Evolutionary conservation across 2,113 vertebrate species (phyloP).

Genomic region (Falcunculus frontatus): DNA sequence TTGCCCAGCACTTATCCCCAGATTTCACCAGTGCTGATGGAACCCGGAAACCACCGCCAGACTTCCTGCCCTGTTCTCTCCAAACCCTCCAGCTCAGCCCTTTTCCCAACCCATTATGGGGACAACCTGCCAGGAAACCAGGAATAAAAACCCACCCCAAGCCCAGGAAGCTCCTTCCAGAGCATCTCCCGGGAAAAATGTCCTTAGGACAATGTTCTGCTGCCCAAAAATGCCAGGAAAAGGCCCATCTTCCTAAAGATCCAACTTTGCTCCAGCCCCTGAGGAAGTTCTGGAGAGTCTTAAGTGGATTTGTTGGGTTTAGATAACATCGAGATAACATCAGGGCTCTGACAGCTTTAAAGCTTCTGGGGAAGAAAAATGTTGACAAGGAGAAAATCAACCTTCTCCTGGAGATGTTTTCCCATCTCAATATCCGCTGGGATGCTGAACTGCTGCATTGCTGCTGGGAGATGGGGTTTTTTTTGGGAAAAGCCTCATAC

Average conservation of each 20-base stretch:
- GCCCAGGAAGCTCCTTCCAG: neutral
- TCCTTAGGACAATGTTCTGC: neutral
- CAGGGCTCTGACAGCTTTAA: neutral
- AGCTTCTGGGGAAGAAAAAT: neutral
- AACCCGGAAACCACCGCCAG: neutral
- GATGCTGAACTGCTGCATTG: neutral
- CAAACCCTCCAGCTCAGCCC: neutral
- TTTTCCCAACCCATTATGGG: neutral
- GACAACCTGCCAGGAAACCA: neutral
- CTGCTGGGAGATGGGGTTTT: neutral
- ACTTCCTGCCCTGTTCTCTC: neutral
- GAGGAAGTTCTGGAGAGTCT: neutral
- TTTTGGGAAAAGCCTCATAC: neutral
- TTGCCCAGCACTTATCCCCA: neutral
- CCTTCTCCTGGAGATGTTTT: neutral
- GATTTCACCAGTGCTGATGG: rapidly evolving
- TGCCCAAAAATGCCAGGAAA: neutral
- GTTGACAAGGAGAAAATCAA: neutral
- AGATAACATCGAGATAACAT: neutral
- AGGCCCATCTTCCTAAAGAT: neutral
- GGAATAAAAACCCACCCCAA: neutral
- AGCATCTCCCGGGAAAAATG: neutral
- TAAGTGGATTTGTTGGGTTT: slow-evolving; percentile 29
- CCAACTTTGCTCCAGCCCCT: rapidly evolving
- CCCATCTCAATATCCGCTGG: rapidly evolving